Evolutionary conservation across 2,113 vertebrate species (phyloP), one percentile per base, ranked within the genome.

Genomic region (Heterotilapia buettikoferi): DNA sequence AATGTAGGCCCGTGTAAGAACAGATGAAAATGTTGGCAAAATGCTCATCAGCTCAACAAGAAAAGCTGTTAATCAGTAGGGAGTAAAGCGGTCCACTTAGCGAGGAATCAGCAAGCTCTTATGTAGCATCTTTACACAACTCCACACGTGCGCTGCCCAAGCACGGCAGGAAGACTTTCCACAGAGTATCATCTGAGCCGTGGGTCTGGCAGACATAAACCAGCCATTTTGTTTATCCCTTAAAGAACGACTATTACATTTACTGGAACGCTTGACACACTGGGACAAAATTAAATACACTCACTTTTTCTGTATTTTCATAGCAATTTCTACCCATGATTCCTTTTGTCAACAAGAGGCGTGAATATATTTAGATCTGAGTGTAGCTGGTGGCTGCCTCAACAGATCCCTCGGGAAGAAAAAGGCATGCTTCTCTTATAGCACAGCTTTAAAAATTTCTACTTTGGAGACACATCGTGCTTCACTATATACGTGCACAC

Each of bases 161-260:
- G 59, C 56, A 33, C 16, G 8, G 79, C 68, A 88, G 57, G 68
- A 61, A 90, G 88, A 90, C 78, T 95, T 93, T 93, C 92, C 90
- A 90, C 86, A 90, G 91, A 83, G 91, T 90, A 88, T 92, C 89
- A 90, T 95, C 91, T 83, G 85, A 87, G 90, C 86, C 83, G 14
- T 63, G 85, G 91, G 92, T 93, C 94, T 95, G 95, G 93, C 95
- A 94, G 12, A 85, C 61, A 82, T 84, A 93, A 96, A 93, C 93
- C 91, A 84, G 85, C 86, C 89, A 95, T 95, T 96, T 93, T 89
- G 88, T 91, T 94, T 90, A 94, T 93, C 92, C 92, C 84, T 89
- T 94, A 95, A 95, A 94, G 92, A 94, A 91, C 24, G 83, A 91
- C 85, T 94, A 92, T 90, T 94, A 94, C 87, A 92, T 93, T 93